phyloP scores from a whole-genome alignment of 2,113 vertebrate species.

The Sorex fumeus region DNA sequence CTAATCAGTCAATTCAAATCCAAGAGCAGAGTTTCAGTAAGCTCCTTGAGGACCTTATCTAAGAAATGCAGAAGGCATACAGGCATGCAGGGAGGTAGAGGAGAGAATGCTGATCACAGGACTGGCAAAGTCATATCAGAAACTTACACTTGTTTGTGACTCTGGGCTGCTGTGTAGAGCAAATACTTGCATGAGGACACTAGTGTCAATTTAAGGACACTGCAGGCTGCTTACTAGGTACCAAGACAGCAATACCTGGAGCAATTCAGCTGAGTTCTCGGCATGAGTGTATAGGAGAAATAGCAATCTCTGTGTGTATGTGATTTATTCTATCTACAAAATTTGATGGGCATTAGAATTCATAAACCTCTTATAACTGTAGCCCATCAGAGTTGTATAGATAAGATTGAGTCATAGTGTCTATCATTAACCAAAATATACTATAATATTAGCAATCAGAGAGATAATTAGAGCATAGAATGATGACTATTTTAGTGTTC shows the following conservation, averaged over 20 bases:
- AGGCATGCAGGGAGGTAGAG: not conserved
- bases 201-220: not conserved
- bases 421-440: slow-evolving; percentile 45
- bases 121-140: not conserved
- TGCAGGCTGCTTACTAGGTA: not conserved
- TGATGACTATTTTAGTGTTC: slow-evolving; percentile 36
- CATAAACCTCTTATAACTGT: not conserved
- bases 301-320: not conserved
- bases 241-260: not conserved
- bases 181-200: not conserved
- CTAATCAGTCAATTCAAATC: not conserved
- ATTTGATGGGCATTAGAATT: not conserved
- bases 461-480: not conserved
- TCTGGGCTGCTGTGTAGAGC: not conserved
- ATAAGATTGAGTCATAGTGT: not conserved
- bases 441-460: not conserved
- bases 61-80: not conserved
- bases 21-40: slow-evolving; percentile 1
- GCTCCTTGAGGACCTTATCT: not conserved
- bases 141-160: not conserved
- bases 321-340: slow-evolving; percentile 8
- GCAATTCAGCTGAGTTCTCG: not conserved
- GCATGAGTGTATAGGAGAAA: slow-evolving; percentile 45
- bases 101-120: not conserved
- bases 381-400: not conserved